A percentile compares a stretch with the other conserved stretches of the same genome.
Evolutionary conservation across 2,113 vertebrate species (phyloP).

Genomic region (Sinocyclocheilus anophthalmus): DNA sequence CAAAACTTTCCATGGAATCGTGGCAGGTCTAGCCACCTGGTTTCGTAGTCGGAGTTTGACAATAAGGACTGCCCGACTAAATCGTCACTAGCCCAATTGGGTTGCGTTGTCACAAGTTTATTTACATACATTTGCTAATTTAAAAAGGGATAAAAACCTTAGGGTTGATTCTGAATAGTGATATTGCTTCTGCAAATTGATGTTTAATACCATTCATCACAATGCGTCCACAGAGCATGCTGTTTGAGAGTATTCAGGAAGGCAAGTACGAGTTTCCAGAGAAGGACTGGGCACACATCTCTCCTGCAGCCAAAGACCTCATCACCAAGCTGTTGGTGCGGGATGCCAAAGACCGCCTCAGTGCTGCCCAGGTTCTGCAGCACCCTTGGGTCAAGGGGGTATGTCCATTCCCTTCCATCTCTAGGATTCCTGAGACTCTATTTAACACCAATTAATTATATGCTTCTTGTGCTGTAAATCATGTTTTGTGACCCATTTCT

Average conservation of each 20-base stretch:
- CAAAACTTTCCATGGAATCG: neutral
- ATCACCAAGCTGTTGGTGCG: constrained; percentile 94
- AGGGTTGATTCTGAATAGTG: neutral
- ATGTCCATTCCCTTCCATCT: constrained; percentile 39
- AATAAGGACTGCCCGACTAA: neutral
- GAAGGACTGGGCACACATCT: constrained; percentile 96
- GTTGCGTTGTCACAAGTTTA: neutral
- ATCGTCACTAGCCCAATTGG: neutral
- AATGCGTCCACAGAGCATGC: constrained; percentile 80
- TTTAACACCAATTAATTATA: neutral
- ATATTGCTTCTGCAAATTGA: neutral
- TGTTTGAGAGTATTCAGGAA: constrained; percentile 97
- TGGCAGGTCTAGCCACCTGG: neutral
- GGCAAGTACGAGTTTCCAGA: constrained; percentile 94
- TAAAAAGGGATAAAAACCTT: neutral
- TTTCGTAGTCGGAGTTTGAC: neutral
- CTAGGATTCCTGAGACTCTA: no score
- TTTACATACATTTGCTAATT: neutral
- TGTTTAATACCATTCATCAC: neutral
- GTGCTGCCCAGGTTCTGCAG: constrained; percentile 92
- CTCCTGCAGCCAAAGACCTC: constrained; percentile 95
- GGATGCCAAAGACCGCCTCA: constrained; percentile 94
- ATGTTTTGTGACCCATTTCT: neutral
- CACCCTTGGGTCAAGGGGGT: constrained; percentile 97
- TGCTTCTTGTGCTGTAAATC: no score